These are phyloP conservation scores for Lasiurus cinereus DNA, from an alignment of 2,113 vertebrate genomes.

Conservation along the genomic window DNA sequence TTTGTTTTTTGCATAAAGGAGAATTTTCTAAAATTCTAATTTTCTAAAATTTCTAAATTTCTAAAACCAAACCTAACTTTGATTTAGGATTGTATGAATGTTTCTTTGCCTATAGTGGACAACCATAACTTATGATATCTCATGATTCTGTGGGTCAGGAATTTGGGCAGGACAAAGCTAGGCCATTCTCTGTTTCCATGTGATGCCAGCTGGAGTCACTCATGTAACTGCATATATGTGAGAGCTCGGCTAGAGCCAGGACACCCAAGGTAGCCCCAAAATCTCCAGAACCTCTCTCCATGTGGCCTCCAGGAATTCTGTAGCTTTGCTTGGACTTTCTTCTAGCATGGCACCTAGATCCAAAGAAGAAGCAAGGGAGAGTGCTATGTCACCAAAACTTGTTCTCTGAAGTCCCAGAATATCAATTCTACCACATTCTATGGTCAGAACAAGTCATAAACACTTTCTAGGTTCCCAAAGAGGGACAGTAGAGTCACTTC, in stretches of 20 bases:
- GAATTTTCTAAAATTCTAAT: slow-evolving; percentile 11
- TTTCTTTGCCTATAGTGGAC: not conserved
- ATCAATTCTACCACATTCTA: not conserved
- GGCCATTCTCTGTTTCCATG: not conserved
- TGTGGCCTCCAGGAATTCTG: not conserved
- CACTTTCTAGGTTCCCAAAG: too few species aligned
- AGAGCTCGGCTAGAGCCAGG: not conserved
- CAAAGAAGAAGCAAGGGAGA: not conserved
- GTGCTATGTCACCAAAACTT: not conserved
- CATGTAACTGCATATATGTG: not conserved
- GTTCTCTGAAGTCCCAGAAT: not conserved
- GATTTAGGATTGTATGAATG: not conserved
- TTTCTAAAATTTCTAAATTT: slow-evolving; percentile 17
- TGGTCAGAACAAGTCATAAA: not conserved
- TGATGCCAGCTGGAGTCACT: not conserved
- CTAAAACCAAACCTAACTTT: not conserved
- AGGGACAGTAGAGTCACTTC: not conserved
- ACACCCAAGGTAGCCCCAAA: not conserved
- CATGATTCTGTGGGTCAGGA: not conserved
- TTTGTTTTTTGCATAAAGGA: not conserved
- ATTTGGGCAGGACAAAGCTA: not conserved
- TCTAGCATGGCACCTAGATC: not conserved
- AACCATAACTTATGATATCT: slow-evolving; percentile 3
- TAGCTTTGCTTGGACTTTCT: not conserved
- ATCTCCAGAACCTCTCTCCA: not conserved